Evolutionary conservation across 1,140 invertebrate species (phyloP), one percentile per base, ranked within the genome.

Genomic region (Campoletis sonorensis): DNA sequence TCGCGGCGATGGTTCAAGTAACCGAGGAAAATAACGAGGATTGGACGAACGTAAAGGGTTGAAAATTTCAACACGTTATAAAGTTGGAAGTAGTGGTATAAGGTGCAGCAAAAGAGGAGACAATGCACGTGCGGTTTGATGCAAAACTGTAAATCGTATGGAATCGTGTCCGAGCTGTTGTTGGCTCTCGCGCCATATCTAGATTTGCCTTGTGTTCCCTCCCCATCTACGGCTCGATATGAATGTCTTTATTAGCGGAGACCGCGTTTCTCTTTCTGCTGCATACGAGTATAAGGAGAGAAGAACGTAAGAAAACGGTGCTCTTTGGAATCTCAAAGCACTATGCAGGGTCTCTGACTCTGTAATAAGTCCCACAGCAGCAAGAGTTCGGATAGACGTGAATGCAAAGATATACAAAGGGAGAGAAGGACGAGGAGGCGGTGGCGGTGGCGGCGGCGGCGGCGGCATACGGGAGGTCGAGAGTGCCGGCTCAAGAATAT

Each of bases 171-270:
- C 85, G 86, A 61, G 79, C 79, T 87, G 85, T 86, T 88, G 85
- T 86, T 81, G 86, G 84, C 79, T 86, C 86, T 86, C 81, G 77
- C 82, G 82, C 84, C 87, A 88, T 85, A 88, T 88, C 85, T 84
- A 87, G 89, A 91, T 91, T 86, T 86, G 88, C 86, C 86, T 84
- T 87, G 84, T 82, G 85, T 86, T 84, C 40, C 30, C 26, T 37
- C 26, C 64, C 30, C 26, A 11, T 33, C 73, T 33, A n/a, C 49
- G n/a, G n/a, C 67, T 87, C 87, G 86, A 91, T 91, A 91, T 91
- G 90, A 89, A 92, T 91, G 90, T 87, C 90, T 92, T 90, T 91
- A 92, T 92, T 91, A 92, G 88, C 84, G 40, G 40, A 16, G 81
- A 84, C 85, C 82, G 70, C 84, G 73, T 68, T 79, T 79, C 70